Conservation (phyloP, 2,113 vertebrate species). For the Todiramphus saurophagus region DNA sequence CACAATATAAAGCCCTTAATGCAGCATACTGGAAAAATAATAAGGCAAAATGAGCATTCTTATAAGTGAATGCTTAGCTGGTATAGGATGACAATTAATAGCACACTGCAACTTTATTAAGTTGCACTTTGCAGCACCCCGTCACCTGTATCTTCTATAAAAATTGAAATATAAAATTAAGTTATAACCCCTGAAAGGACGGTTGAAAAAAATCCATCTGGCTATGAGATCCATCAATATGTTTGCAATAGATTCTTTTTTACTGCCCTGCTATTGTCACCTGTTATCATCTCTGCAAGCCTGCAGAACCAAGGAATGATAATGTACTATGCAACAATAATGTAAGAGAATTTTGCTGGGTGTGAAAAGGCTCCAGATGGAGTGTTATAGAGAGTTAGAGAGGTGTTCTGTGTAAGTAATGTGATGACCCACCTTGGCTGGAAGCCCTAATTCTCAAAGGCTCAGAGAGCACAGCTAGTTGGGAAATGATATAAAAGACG, state of each 20-base stretch:
- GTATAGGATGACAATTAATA: background rate
- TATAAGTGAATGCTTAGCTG: constrained; percentile 13
- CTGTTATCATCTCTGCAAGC: background rate
- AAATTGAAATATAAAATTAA: background rate
- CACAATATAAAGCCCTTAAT: background rate
- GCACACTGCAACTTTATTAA: background rate
- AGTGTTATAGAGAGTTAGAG: background rate
- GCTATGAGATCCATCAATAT: background rate
- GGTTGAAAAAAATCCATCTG: background rate
- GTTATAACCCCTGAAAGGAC: background rate
- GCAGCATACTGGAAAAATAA: background rate
- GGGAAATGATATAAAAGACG: background rate
- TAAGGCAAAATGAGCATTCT: constrained; percentile 20
- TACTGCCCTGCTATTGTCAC: background rate
- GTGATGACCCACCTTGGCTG: background rate
- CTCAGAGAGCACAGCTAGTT: background rate
- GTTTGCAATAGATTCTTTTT: background rate
- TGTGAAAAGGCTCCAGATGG: background rate
- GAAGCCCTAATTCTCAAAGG: background rate
- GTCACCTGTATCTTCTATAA: background rate
- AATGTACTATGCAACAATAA: background rate
- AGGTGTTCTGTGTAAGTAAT: background rate
- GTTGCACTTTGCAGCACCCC: background rate
- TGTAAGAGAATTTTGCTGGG: background rate
- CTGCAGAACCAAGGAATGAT: background rate